Conservation (phyloP, 64 coral and sea anemone genomes). For the Montipora sp. region DNA sequence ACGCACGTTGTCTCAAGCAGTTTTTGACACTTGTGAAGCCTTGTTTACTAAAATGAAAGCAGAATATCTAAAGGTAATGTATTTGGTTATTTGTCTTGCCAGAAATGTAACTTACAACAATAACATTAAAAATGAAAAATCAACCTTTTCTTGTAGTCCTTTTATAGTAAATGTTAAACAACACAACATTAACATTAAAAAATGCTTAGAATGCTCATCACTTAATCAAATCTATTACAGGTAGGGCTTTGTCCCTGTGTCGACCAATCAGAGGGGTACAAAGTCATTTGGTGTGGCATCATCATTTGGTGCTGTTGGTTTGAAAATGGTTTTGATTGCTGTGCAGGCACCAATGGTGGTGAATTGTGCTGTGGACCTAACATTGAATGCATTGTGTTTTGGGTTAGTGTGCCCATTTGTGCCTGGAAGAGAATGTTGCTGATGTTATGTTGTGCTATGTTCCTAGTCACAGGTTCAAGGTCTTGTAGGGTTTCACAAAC, state of each 20-base stretch:
- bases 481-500: constrained; percentile 46
- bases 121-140: not conserved
- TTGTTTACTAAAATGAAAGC: not conserved
- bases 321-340: constrained; percentile 43
- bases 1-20: not conserved
- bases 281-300: constrained; percentile 23
- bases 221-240: not conserved
- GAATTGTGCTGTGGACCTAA: constrained; percentile 30
- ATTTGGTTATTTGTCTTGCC: not conserved
- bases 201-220: not conserved
- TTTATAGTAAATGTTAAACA: not conserved
- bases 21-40: not conserved
- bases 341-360: constrained; percentile 10
- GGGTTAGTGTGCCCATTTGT: constrained; percentile 26
- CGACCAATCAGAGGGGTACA: constrained; percentile 47
- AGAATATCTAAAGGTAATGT: constrained; percentile 1
- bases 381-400: constrained; percentile 40
- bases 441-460: constrained; percentile 5
- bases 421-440: constrained; percentile 54
- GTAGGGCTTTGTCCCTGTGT: not conserved
- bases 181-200: not conserved
- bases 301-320: constrained; percentile 31
- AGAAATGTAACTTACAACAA: not conserved
- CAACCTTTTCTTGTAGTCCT: not conserved
- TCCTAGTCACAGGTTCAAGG: constrained; percentile 18